Evolutionary conservation across 2,888 invertebrate genomes (phyloP).

Genomic region (Lasioglossum malachurum): DNA sequence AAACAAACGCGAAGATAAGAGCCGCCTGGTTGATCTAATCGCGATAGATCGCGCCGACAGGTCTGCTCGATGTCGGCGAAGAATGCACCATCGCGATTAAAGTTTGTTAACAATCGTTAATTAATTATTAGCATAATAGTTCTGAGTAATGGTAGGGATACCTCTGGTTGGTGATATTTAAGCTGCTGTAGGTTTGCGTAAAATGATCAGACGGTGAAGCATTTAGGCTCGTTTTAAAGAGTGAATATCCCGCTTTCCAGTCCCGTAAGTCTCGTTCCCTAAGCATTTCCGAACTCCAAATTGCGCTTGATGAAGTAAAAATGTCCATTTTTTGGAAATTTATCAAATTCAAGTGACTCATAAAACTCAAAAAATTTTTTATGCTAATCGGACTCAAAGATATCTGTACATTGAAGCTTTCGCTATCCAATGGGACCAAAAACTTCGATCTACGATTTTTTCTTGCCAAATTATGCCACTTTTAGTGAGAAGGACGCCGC

Average conservation of each 20-base stretch:
- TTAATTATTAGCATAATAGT: not conserved
- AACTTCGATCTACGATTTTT: not conserved
- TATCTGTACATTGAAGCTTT: not conserved
- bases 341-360: not conserved
- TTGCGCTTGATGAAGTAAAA: not conserved
- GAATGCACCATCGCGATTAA: not conserved
- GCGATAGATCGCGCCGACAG: not conserved
- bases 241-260: not conserved
- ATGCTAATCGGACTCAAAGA: fast-evolving
- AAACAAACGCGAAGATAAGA: not conserved
- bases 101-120: not conserved
- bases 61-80: not conserved
- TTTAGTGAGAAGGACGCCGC: not conserved
- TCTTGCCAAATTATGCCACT: not conserved
- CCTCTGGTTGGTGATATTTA: not conserved
- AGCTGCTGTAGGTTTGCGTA: not conserved
- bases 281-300: not conserved
- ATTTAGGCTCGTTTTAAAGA: not conserved
- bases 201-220: not conserved
- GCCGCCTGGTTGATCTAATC: not conserved
- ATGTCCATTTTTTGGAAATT: not conserved
- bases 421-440: not conserved
- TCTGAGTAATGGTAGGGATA: not conserved
- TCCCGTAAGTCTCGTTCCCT: not conserved
- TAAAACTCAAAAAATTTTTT: not conserved